A percentile compares a stretch with the other conserved stretches of the same genome.
phyloP scores from a whole-genome alignment of 2,797 vertebrate genomes.

The Smutsia gigantea region DNA sequence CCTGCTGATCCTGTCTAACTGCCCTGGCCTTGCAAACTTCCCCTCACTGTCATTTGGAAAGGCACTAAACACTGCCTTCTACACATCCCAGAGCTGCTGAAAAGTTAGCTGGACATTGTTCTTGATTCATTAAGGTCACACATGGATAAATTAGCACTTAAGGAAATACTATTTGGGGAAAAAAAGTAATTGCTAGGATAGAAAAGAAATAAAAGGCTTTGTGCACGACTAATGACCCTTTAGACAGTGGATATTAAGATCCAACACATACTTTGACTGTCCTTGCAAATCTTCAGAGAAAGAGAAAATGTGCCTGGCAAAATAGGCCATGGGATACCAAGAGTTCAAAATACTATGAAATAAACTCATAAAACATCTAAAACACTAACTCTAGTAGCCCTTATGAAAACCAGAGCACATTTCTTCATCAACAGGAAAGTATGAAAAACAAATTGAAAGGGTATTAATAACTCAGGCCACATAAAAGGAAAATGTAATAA shows the following conservation, averaged over 20 bases:
- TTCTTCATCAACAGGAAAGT: not conserved
- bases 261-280: not conserved
- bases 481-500: slow-evolving; percentile 55
- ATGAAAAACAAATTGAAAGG: slow-evolving; percentile 8
- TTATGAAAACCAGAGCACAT: not conserved
- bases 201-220: not conserved
- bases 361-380: not conserved
- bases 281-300: not conserved
- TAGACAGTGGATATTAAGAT: not conserved
- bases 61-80: not conserved
- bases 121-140: not conserved
- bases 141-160: not conserved
- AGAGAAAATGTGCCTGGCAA: not conserved
- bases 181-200: slow-evolving; percentile 33
- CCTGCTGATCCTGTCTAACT: not conserved
- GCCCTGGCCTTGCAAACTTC: not conserved
- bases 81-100: not conserved
- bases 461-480: slow-evolving; percentile 37
- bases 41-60: not conserved
- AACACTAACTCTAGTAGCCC: not conserved
- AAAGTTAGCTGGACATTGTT: not conserved
- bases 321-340: not conserved
- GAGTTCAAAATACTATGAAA: not conserved
- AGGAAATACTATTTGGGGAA: not conserved
- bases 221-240: not conserved